phyloP scores from a whole-genome alignment of 2,797 vertebrate species.

The Acanthopagrus latus region DNA sequence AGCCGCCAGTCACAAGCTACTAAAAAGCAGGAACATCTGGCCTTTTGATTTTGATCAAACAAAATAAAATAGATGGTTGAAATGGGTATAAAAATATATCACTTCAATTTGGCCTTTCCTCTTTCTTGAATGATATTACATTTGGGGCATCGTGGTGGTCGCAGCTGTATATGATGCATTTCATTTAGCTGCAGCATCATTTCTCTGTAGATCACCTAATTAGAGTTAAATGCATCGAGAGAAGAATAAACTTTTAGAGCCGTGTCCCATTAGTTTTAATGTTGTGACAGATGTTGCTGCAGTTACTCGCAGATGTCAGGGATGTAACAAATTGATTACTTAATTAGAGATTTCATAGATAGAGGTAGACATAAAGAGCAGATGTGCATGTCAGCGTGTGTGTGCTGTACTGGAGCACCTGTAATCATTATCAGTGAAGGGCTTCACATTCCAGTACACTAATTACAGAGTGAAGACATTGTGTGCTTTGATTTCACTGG shows the following conservation, averaged over 20 bases:
- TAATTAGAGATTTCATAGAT: slow-evolving; percentile 47
- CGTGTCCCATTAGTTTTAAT: slow-evolving; percentile 56
- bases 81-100: not conserved
- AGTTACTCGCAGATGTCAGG: slow-evolving; percentile 47
- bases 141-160: slow-evolving; percentile 13
- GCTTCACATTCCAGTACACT: slow-evolving; percentile 70
- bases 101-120: not conserved
- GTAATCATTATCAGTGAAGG: slow-evolving; percentile 78
- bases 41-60: not conserved
- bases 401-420: slow-evolving; percentile 56
- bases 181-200: slow-evolving; percentile 28
- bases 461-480: slow-evolving; percentile 75
- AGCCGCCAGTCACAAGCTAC: not conserved
- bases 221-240: slow-evolving; percentile 46
- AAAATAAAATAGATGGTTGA: not conserved
- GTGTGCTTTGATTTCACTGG: slow-evolving; percentile 72
- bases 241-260: slow-evolving; percentile 51
- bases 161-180: slow-evolving; percentile 11
- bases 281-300: slow-evolving; percentile 65
- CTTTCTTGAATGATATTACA: slow-evolving; percentile 1
- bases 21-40: not conserved
- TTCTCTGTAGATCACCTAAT: slow-evolving; percentile 51
- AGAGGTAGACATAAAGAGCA: slow-evolving; percentile 54
- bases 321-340: slow-evolving; percentile 37
- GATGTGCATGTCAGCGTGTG: slow-evolving; percentile 54